phyloP scores from a whole-genome alignment of 2,113 vertebrate species.

The Notothenia rossii region DNA sequence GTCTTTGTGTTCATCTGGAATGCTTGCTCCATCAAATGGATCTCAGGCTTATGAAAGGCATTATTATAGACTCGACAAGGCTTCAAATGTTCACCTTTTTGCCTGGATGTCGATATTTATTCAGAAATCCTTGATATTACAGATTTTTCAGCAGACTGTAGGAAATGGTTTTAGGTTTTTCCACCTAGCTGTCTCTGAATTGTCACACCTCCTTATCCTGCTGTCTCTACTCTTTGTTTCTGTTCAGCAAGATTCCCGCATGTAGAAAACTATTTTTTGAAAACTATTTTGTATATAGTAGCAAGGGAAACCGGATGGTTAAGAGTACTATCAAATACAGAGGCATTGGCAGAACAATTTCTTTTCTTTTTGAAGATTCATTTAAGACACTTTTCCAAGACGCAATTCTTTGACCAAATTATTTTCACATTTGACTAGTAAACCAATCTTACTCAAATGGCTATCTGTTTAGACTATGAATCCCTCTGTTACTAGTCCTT shows the following conservation, averaged over 20 bases:
- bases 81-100: background rate
- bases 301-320: background rate
- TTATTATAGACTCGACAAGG: background rate
- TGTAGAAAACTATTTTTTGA: background rate
- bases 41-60: background rate
- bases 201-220: constrained; percentile 6
- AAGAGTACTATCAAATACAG: background rate
- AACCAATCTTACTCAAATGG: background rate
- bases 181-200: constrained; percentile 7
- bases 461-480: background rate
- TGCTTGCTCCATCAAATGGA: constrained; percentile 4
- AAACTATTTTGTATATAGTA: constrained; percentile 8
- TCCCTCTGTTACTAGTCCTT: too few species aligned
- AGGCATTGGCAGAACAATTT: background rate
- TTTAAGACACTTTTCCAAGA: background rate
- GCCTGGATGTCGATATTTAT: constrained; percentile 13
- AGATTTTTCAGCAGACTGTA: constrained; percentile 3
- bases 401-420: background rate
- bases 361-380: background rate
- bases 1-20: constrained; percentile 14
- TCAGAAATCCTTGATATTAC: background rate
- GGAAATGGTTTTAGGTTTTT: constrained; percentile 11
- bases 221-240: constrained; percentile 8
- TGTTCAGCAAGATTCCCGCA: background rate
- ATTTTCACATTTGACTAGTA: background rate